Evolutionary conservation across 2,113 vertebrate species (phyloP).

Genomic region (Ondatra zibethicus): DNA sequence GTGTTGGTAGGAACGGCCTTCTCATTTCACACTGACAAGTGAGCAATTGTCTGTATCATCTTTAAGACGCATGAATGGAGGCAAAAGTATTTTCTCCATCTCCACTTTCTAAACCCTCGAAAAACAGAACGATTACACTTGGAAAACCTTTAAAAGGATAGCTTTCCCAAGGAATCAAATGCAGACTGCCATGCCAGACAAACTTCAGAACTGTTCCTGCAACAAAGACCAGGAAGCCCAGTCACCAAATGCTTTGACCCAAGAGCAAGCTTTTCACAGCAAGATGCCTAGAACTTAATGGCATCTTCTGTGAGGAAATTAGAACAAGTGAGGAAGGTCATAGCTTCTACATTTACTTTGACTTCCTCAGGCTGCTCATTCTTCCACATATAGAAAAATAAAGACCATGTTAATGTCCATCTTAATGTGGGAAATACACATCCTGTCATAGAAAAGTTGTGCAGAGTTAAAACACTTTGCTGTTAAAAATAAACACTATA

Average conservation of each 20-base stretch:
- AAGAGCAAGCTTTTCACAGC: constrained; percentile 35
- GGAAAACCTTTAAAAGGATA: constrained; percentile 25
- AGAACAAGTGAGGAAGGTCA: not conserved
- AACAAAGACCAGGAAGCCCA: not conserved
- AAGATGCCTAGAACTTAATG: constrained; percentile 28
- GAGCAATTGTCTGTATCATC: not conserved
- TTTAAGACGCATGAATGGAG: not conserved
- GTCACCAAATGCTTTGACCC: not conserved
- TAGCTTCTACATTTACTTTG: constrained; percentile 50
- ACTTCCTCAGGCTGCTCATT: constrained; percentile 22
- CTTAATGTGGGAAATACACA: not conserved
- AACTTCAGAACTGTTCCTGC: not conserved
- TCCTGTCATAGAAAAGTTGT: not conserved
- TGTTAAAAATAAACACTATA: constrained; percentile 36
- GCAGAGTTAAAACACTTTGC: not conserved
- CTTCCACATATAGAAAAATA: constrained; percentile 44
- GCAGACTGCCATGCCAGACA: not conserved
- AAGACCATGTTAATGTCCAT: not conserved
- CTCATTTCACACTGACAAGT: not conserved
- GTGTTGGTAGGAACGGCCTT: not conserved
- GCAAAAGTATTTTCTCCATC: not conserved
- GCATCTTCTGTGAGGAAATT: constrained; percentile 21
- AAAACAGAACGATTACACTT: constrained; percentile 21
- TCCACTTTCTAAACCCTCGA: not conserved
- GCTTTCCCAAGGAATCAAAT: not conserved